Conservation (phyloP, 2,888 invertebrate genomes). For the Trichopoda pennipes region DNA sequence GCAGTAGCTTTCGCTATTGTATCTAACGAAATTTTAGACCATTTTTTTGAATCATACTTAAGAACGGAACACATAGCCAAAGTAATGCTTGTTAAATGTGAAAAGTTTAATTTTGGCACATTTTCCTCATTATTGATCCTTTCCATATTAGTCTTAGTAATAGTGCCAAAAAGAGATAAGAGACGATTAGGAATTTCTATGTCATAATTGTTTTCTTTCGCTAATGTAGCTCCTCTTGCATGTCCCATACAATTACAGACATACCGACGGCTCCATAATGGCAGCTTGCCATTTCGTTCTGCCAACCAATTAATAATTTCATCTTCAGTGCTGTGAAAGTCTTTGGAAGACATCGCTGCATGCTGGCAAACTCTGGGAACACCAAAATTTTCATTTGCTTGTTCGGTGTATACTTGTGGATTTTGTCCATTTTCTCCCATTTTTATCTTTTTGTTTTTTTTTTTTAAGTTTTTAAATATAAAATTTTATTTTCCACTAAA, state of each 20-base stretch:
- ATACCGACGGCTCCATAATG: constrained; percentile 48
- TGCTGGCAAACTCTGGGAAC: constrained; percentile 32
- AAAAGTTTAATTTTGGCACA: background rate
- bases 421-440: background rate
- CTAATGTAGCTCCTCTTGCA: background rate
- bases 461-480: background rate
- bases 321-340: constrained; percentile 1
- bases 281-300: background rate
- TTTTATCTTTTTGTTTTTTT: background rate
- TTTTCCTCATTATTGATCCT: constrained; percentile 79
- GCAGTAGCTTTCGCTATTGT: constrained; percentile 84
- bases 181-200: constrained; percentile 86
- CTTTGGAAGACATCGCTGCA: background rate
- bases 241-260: background rate
- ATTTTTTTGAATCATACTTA: constrained; percentile 83
- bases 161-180: constrained; percentile 85
- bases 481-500: background rate
- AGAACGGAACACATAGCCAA: constrained; percentile 83
- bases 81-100: constrained; percentile 80
- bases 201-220: constrained; percentile 83
- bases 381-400: background rate
- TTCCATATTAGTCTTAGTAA: constrained; percentile 79
- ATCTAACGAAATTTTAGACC: constrained; percentile 85
- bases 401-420: background rate
- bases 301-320: constrained; percentile 40